phyloP scores from a whole-genome alignment of 2,888 invertebrate genomes.

The Ceraclea dissimilis region DNA sequence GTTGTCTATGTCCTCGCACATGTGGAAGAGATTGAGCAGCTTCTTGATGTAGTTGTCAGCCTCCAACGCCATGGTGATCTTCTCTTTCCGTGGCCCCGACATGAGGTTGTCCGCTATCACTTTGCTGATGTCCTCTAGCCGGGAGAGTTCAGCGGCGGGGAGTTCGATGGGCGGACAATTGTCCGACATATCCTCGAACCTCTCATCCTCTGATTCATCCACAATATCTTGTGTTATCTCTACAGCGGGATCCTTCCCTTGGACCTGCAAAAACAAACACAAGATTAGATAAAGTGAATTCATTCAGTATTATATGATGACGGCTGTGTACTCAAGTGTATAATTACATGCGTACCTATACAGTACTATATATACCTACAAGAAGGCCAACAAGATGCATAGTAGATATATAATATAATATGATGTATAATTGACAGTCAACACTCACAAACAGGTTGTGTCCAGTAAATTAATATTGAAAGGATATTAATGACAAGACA shows the following conservation, averaged over 20 bases:
- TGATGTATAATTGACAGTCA: no score
- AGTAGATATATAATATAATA: no score
- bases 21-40: constrained; percentile 88
- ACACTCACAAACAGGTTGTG: no score
- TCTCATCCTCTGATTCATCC: constrained; percentile 93
- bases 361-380: neutral
- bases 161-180: constrained; percentile 90
- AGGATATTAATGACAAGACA: no score
- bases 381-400: no score
- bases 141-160: constrained; percentile 89
- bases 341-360: neutral
- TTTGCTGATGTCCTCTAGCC: constrained; percentile 93
- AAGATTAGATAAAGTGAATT: neutral
- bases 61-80: constrained; percentile 87
- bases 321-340: neutral
- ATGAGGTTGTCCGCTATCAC: constrained; percentile 81
- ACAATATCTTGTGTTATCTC: constrained; percentile 96
- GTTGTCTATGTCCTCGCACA: constrained; percentile 96
- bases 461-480: no score
- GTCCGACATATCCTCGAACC: constrained; percentile 94
- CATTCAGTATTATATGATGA: neutral
- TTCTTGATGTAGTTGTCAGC: constrained; percentile 93
- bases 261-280: constrained; percentile 59
- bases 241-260: constrained; percentile 98
- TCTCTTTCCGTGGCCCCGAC: constrained; percentile 87